Conservation (phyloP, 2,888 invertebrate species). For the Heliconius hortense region DNA sequence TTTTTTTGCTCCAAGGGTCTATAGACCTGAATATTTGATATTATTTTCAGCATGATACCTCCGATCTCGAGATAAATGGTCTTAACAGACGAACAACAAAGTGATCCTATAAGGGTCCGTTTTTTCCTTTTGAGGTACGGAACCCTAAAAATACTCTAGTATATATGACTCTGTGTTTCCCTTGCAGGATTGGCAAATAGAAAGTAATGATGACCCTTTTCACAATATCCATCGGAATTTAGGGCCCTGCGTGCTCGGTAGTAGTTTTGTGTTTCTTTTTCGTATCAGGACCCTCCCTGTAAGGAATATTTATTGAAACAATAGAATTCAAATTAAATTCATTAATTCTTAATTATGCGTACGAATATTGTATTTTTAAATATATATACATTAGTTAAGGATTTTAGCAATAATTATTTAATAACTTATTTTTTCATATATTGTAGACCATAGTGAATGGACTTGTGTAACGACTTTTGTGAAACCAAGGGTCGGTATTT, state of each 20-base stretch:
- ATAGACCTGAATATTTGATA: no score
- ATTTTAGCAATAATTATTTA: background rate
- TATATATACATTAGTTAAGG: background rate
- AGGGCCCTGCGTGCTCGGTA: slow-evolving; percentile 6
- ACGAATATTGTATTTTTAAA: background rate
- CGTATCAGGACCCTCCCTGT: background rate
- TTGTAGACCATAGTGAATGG: slow-evolving; percentile 56
- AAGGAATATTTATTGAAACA: slow-evolving; percentile 3
- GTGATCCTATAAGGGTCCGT: no score
- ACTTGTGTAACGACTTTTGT: slow-evolving; percentile 67
- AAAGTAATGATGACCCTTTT: slow-evolving; percentile 19
- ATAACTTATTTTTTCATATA: background rate
- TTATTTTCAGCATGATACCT: no score
- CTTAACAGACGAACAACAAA: no score
- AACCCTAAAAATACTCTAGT: background rate
- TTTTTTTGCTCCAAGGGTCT: no score
- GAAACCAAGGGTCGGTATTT: slow-evolving; percentile 73
- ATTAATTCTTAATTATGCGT: background rate
- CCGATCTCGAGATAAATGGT: no score
- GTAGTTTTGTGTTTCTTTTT: slow-evolving; percentile 3
- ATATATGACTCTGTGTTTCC: slow-evolving; percentile 8
- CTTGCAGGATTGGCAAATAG: slow-evolving; percentile 15
- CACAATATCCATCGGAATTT: slow-evolving; percentile 17
- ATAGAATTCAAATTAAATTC: background rate
- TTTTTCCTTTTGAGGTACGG: no score